Base-by-base conservation (phyloP, 2,113 vertebrate species). In the Dipodomys stephensi region DNA sequence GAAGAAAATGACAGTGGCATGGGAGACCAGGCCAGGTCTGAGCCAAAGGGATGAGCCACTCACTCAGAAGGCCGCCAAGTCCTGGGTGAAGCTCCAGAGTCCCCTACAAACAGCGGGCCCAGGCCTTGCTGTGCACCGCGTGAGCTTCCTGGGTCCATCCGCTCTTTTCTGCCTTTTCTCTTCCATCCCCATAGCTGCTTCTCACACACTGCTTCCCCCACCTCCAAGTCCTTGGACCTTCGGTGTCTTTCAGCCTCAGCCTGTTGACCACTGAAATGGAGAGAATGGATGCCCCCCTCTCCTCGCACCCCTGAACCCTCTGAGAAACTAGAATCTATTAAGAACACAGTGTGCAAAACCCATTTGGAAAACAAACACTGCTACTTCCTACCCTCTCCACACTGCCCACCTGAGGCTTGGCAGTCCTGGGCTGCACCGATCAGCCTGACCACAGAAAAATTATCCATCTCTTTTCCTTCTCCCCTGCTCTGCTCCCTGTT, bases 11-110 rank as follows among this genome's bases (percentile, higher is more conserved):
- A 28, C 9, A 32, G 8, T 2, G 7, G 13, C 30, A 65, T 28
- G 53, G 73, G 53, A 32, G 39, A 25, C 28, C 39, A 10, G 53
- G 89, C 60, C 68, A 11, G 62, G 4, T 16, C 69, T 30, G 25
- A 6, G 11, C 28, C 35, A 83, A 6, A 28, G 23, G 4, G 7
- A 27, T 3, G 62, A 68, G 53, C n/a, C 25, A 4, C 23, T 73
- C 19, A 0, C 19, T 25, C 15, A n/a, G 44, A 92, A 88, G 18
- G 23, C 22, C n/a, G 82, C 10, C 19, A 11, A 16, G 8, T 3
- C 11, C 28, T 7, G 23, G 30, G 25, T 7, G 11, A 60, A 60
- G 4, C 44, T 4, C 30, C 1, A 8, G 18, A 57, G 30, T 0
- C 0, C 27, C 62, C 30, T 53, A 28, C 2, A 3, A 22, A 49